phyloP scores from a whole-genome alignment of 2,888 invertebrate species.

The Atrina japonica region DNA sequence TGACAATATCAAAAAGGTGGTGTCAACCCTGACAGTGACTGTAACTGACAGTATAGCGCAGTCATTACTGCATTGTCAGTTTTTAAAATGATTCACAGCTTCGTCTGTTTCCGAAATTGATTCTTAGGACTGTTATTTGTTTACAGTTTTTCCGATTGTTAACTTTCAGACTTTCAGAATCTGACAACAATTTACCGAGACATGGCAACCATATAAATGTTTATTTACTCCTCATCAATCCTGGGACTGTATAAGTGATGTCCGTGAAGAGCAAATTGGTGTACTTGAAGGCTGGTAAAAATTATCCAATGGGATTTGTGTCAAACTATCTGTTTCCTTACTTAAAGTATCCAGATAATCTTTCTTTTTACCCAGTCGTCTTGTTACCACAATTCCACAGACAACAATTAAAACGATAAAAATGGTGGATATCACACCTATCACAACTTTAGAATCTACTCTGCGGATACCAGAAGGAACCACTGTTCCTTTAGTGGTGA shows the following conservation, averaged over 20 bases:
- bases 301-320: constrained; percentile 80
- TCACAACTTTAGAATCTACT: constrained; percentile 65
- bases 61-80: too few species aligned
- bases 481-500: constrained; percentile 63
- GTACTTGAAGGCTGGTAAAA: constrained; percentile 78
- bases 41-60: too few species aligned
- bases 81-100: too few species aligned
- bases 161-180: too few species aligned
- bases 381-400: constrained; percentile 76
- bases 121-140: too few species aligned
- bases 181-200: too few species aligned
- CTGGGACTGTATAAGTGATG: constrained; percentile 66
- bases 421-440: constrained; percentile 67
- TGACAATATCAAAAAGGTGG: too few species aligned
- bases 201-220: too few species aligned
- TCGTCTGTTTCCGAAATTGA: too few species aligned
- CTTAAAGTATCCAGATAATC: constrained; percentile 76
- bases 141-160: too few species aligned
- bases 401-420: constrained; percentile 74
- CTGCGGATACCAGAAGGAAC: constrained; percentile 60
- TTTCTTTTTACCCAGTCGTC: constrained; percentile 75
- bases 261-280: constrained; percentile 75
- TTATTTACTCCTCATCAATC: too few species aligned
- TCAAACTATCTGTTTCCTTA: constrained; percentile 71
- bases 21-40: too few species aligned